phyloP scores from a whole-genome alignment of 2,797 vertebrate genomes.

The Molossus molossus region DNA sequence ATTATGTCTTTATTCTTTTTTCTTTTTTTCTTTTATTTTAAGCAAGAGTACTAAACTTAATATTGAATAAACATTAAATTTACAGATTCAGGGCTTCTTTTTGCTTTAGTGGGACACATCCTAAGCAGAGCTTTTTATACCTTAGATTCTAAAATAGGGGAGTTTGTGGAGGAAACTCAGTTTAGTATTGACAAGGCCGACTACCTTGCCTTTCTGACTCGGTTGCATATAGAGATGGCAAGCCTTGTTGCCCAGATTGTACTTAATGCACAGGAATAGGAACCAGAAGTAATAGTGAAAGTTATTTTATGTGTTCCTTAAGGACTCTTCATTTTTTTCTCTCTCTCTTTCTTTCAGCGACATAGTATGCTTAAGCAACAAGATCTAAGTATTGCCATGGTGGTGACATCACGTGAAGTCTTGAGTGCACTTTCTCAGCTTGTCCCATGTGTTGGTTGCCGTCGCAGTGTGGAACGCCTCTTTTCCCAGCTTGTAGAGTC shows the following conservation, averaged over 20 bases:
- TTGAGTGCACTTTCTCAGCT: conserved; percentile 95
- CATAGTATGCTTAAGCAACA: conserved; percentile 96
- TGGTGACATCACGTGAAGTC: conserved; percentile 97
- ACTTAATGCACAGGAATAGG: conserved; percentile 16
- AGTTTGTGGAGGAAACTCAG: background rate
- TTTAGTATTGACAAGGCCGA: background rate
- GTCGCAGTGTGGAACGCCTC: conserved; percentile 97
- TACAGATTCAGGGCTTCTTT: conserved; percentile 29
- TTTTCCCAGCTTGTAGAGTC: conserved; percentile 97
- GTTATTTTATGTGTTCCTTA: conserved; percentile 55
- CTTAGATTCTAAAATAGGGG: background rate
- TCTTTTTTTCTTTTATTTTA: background rate
- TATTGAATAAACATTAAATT: conserved; percentile 24
- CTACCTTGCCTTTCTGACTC: conserved; percentile 30
- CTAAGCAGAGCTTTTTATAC: background rate
- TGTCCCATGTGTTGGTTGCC: conserved; percentile 98
- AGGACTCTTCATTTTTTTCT: conserved; percentile 42
- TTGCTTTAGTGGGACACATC: background rate
- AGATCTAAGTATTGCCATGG: conserved; percentile 95
- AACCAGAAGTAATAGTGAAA: conserved; percentile 5
- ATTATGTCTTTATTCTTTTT: background rate
- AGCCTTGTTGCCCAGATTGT: background rate
- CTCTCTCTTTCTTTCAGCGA: conserved; percentile 89
- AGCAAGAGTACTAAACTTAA: background rate
- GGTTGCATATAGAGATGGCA: conserved; percentile 22